Base-by-base conservation (phyloP, 2,797 vertebrate genomes). In the Chiloscyllium punctatum region DNA sequence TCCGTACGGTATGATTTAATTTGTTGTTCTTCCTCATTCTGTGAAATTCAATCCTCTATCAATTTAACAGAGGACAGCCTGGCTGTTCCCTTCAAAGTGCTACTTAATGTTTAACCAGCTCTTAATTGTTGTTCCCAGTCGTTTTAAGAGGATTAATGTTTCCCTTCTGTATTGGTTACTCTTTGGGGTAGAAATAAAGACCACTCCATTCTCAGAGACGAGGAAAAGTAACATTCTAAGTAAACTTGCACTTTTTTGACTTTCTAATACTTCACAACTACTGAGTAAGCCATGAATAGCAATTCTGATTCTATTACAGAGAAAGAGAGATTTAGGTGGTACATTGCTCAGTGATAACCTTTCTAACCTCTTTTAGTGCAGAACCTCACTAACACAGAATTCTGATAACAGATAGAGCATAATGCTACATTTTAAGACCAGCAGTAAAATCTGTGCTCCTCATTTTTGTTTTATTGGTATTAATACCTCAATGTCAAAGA, bases 401-500 rank as follows among this genome's bases (percentile, higher is more conserved):
- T 69, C 66, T 8, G 90, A n/a, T 92, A 92, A 21, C 6, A 92
- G 90, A 25, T 68, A 66, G 62, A 69, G 90, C 90, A 92, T 37
- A 69, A 69, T 69, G 33, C n/a, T 90, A 18, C 53, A 90, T 91
- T 91, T n/a, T 37, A 91, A 68, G 62, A 66, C 88, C 25, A 30
- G 66, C 42, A 92, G n/a, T 92, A 92, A 92, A 92, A 69, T 92
- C 21, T 69, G 66, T 37, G 25, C n/a, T 91, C 88, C 37, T 66
- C 33, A 66, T 84, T 84, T 84, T 84, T 84, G 88, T 37, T 69
- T 92, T 92, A 92, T 37, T 92, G n/a, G 66, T 68, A 66, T 68
- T 92, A 69, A 42, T 92, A 92, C 37, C 66, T 92, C 66, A 69
- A 92, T 92, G 33, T 69, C 90, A 92, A 69, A 92, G 90, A 42